Evolutionary conservation across 1,140 invertebrate genomes (phyloP).

Genomic region (Diploscapter pachys): DNA sequence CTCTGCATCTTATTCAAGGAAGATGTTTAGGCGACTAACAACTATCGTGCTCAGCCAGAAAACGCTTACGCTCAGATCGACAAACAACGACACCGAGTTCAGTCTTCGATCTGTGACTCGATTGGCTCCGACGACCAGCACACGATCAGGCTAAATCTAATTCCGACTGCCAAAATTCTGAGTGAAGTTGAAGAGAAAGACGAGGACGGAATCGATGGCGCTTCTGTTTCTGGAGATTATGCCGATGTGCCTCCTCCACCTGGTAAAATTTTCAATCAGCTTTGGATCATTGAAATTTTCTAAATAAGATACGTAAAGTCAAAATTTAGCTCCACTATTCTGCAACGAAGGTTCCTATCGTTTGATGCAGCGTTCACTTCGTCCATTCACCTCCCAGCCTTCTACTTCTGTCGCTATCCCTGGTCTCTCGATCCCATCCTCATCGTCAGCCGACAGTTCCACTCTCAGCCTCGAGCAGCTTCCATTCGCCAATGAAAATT

Average conservation of each 20-base stretch:
- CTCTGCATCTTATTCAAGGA: neutral
- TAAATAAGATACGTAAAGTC: neutral
- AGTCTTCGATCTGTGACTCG: neutral
- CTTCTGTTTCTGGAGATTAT: neutral
- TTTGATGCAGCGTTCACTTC: neutral
- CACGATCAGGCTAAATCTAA: conserved; percentile 20
- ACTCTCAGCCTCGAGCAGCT: conserved; percentile 60
- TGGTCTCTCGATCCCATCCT: conserved; percentile 64
- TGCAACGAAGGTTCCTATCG: conserved; percentile 16
- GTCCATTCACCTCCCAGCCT: too few relatives aligned
- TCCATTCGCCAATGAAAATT: conserved; percentile 98
- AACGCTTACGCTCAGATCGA: conserved; percentile 3
- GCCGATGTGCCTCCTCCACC: conserved; percentile 23
- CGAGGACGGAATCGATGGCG: neutral
- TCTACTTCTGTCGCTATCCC: conserved; percentile 14
- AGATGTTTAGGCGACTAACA: neutral
- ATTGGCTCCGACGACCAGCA: neutral
- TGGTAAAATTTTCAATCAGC: conserved; percentile 20
- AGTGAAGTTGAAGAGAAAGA: conserved; percentile 19
- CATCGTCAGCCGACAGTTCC: conserved; percentile 73
- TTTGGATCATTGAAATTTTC: conserved; percentile 17
- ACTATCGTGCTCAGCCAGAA: neutral
- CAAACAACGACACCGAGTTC: conserved; percentile 1
- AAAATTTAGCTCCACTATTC: conserved; percentile 29
- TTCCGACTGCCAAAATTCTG: conserved; percentile 25